Conservation (phyloP, 2,888 invertebrate species). For the Sacculina carcini region DNA sequence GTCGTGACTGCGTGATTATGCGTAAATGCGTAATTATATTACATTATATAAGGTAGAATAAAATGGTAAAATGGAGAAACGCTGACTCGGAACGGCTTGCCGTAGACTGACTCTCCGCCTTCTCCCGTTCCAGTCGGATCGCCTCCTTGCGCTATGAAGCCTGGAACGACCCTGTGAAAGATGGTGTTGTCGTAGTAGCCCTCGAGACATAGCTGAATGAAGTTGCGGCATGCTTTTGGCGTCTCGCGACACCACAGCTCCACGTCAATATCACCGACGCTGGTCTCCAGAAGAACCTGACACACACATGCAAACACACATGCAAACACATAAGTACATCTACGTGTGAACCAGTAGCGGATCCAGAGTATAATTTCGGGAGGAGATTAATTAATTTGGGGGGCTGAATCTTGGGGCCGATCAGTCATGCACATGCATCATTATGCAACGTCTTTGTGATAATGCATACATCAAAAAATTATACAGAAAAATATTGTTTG, state of each 20-base stretch:
- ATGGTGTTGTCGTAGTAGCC: conserved; percentile 74
- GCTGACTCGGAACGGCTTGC: conserved; percentile 57
- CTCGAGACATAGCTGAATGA: conserved; percentile 85
- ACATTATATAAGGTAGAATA: not conserved
- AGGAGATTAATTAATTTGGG: too few species aligned
- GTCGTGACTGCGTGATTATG: too few species aligned
- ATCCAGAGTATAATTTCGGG: too few species aligned
- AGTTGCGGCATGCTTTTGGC: conserved; percentile 77
- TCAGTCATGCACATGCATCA: too few species aligned
- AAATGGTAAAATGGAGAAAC: not conserved
- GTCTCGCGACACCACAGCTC: conserved; percentile 94
- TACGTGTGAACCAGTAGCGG: too few species aligned
- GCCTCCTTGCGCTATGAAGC: conserved; percentile 87
- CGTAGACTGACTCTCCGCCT: conserved; percentile 84
- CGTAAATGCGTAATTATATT: not conserved
- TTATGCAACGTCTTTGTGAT: too few species aligned
- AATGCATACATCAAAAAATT: not conserved
- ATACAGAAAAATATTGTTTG: not conserved
- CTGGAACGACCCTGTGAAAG: conserved; percentile 79
- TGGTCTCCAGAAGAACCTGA: conserved; percentile 68
- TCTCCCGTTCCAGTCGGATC: conserved; percentile 88
- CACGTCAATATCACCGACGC: conserved; percentile 86
- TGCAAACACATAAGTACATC: not conserved
- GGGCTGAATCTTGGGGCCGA: too few species aligned
- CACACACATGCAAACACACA: not conserved